Evolutionary conservation across 2,797 vertebrate species (phyloP).

Genomic region (Notoglanidium macrostoma): DNA sequence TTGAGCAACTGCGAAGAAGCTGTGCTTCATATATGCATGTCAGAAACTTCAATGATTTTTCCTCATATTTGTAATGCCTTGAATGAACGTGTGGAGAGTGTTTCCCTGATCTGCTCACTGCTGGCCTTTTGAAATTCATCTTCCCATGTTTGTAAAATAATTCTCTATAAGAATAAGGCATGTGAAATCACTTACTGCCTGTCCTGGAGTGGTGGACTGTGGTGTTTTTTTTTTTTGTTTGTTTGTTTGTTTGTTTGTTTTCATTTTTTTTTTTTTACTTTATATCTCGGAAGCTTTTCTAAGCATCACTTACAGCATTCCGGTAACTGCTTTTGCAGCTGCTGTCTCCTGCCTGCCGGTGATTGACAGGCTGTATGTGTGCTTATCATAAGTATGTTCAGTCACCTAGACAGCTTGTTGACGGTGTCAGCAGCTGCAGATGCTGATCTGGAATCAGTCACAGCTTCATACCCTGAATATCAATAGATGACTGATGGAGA

Average conservation of each 20-base stretch:
- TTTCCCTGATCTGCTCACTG: not conserved
- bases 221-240: not conserved
- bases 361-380: constrained; percentile 54
- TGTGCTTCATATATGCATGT: not conserved
- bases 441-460: constrained; percentile 41
- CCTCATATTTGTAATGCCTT: not conserved
- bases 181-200: not conserved
- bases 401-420: constrained; percentile 54
- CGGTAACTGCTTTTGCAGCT: constrained; percentile 16
- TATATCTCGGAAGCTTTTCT: not conserved
- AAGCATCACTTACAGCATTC: constrained; percentile 32
- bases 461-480: not conserved
- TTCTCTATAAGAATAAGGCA: not conserved
- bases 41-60: not conserved
- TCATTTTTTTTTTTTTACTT: not conserved
- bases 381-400: constrained; percentile 65
- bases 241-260: not conserved
- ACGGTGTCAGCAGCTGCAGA: constrained; percentile 37
- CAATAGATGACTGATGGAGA: constrained; percentile 1
- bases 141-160: constrained; percentile 1
- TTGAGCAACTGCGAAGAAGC: not conserved
- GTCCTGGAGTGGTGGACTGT: not conserved
- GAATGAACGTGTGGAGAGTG: not conserved
- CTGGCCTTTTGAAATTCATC: not conserved
- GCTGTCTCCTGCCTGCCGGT: constrained; percentile 46